These are phyloP conservation scores for Parotia lawesii DNA, from an alignment of 2,113 vertebrate species.

Conservation along the genomic window DNA sequence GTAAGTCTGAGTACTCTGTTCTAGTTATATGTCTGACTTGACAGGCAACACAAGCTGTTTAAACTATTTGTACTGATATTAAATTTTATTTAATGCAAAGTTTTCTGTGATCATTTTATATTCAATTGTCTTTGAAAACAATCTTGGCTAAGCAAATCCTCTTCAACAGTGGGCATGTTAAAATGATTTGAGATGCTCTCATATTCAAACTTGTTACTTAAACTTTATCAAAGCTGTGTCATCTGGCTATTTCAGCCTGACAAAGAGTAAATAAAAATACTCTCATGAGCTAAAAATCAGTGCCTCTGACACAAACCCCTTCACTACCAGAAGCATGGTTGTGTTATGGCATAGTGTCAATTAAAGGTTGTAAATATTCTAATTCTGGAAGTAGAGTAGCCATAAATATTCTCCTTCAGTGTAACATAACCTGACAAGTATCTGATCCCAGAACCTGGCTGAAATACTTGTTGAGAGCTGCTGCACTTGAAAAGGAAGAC, in stretches of 20 bases:
- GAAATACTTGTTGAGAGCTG: background rate
- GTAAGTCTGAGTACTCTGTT: slow-evolving; percentile 66
- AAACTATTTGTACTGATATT: background rate
- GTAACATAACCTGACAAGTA: background rate
- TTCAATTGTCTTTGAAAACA: background rate
- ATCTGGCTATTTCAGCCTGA: background rate
- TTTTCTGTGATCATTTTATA: background rate
- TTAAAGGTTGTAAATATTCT: background rate
- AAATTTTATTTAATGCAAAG: background rate
- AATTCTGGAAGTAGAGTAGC: background rate
- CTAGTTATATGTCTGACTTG: background rate
- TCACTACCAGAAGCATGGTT: background rate
- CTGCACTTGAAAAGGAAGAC: background rate
- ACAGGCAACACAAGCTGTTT: background rate
- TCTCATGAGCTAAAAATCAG: background rate
- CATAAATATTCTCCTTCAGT: background rate
- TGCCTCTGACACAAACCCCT: background rate
- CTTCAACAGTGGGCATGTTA: background rate
- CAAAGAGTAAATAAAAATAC: background rate
- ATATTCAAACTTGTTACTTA: background rate
- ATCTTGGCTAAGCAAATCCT: background rate
- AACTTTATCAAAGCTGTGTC: background rate
- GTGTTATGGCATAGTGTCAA: background rate
- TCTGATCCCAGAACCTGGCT: background rate
- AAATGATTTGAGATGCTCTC: background rate